Evolutionary conservation across 2,888 invertebrate genomes (phyloP).

Genomic region (Zhuqinia jingwanae): DNA sequence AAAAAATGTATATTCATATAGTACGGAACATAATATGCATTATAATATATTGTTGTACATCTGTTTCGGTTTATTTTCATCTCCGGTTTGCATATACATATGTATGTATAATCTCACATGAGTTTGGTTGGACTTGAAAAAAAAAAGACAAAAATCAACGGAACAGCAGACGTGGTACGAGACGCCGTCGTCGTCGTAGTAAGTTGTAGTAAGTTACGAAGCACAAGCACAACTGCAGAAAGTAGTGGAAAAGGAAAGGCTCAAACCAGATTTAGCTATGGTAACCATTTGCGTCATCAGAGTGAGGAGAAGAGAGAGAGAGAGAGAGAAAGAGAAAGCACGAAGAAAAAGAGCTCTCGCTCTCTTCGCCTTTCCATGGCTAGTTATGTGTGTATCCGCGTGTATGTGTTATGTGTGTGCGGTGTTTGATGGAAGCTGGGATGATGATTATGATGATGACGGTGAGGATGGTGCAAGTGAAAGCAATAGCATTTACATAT

Average conservation of each 20-base stretch:
- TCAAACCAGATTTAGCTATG: conserved; percentile 69
- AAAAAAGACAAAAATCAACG: not conserved
- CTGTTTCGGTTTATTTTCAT: not conserved
- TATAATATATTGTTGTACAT: too few species aligned
- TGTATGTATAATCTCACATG: conserved; percentile 50
- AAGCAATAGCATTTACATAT: not conserved
- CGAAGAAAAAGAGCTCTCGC: conserved; percentile 8
- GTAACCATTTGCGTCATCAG: conserved; percentile 71
- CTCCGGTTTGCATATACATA: not conserved
- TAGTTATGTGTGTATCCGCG: conserved; percentile 1
- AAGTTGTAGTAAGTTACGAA: conserved; percentile 7
- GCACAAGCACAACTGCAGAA: conserved; percentile 36
- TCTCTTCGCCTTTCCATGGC: not conserved
- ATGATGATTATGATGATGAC: not conserved
- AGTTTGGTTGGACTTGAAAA: conserved; percentile 6
- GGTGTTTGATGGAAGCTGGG: not conserved
- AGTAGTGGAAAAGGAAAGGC: conserved; percentile 4
- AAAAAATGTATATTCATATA: too few species aligned
- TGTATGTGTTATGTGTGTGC: conserved; percentile 18
- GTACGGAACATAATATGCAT: too few species aligned
- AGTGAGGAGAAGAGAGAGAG: not conserved
- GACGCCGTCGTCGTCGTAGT: not conserved
- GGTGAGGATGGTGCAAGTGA: conserved; percentile 5
- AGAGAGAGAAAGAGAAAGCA: not conserved
- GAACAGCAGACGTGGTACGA: not conserved